phyloP scores from a whole-genome alignment of 1,140 invertebrate species.

The Batillaria attramentaria region DNA sequence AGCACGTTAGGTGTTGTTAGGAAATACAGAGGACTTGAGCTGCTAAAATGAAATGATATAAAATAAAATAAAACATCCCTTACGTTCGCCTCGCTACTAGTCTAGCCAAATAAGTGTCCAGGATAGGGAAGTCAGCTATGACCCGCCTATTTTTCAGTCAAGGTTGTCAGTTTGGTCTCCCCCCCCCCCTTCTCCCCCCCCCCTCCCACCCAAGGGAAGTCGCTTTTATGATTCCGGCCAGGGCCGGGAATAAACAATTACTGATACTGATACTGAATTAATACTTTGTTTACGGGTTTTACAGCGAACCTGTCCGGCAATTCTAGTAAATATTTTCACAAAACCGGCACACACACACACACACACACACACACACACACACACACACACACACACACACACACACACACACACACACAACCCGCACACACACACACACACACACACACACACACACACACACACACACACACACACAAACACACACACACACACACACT shows the following conservation, averaged over 20 bases:
- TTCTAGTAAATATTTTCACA: not conserved
- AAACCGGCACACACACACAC: not conserved
- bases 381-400: not conserved
- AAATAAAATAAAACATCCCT: not conserved
- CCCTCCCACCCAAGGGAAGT: too few species aligned
- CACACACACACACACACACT: conserved; percentile 7
- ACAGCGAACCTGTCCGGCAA: not conserved
- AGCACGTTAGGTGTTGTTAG: conserved; percentile 47
- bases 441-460: not conserved
- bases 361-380: conserved; percentile 1
- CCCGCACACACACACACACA: not conserved
- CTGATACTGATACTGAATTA: not conserved
- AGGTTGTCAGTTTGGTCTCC: too few species aligned
- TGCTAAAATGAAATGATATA: not conserved
- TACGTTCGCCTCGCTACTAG: too few species aligned
- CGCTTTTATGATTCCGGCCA: not conserved
- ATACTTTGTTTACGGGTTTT: not conserved
- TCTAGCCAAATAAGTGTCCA: too few species aligned
- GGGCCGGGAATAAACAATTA: not conserved
- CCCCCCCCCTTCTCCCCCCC: too few species aligned
- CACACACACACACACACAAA: conserved; percentile 11
- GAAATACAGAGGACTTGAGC: conserved; percentile 48
- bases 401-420: not conserved
- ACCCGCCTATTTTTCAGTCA: too few species aligned
- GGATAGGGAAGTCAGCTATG: too few species aligned